These are phyloP conservation scores for Anticlea derivata DNA, from an alignment of 2,888 invertebrate species.

Conservation along the genomic window DNA sequence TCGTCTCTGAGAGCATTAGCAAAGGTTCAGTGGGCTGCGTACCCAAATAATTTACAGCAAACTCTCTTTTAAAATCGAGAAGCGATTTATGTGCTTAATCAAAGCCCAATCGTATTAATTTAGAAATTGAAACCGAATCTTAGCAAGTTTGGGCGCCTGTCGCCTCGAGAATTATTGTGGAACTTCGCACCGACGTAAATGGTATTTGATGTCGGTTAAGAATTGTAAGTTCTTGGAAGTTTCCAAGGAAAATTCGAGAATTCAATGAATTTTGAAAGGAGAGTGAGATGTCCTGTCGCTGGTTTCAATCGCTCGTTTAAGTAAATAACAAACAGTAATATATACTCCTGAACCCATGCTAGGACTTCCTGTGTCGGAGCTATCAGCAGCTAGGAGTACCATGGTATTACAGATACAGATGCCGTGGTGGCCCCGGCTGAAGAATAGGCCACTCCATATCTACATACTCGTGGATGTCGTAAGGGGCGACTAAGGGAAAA, in stretches of 20 bases:
- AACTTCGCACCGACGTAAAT: conserved; percentile 21
- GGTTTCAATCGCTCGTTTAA: no score
- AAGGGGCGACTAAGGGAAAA: no score
- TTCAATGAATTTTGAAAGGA: conserved; percentile 4
- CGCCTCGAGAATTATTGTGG: conserved; percentile 19
- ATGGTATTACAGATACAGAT: no score
- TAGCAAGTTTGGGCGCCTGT: conserved; percentile 42
- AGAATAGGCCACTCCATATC: no score
- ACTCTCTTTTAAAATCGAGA: conserved; percentile 8
- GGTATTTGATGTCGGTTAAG: conserved; percentile 13
- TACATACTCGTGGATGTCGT: no score
- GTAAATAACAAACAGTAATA: no score
- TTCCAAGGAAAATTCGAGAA: neutral
- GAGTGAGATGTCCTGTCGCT: neutral
- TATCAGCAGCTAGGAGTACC: no score
- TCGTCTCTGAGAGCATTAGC: no score
- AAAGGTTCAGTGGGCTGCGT: neutral
- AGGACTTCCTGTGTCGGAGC: no score
- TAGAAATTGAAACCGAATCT: conserved; percentile 44
- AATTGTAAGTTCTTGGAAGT: conserved; percentile 12
- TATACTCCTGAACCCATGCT: no score
- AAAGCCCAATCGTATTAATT: conserved; percentile 65
- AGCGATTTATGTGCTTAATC: conserved; percentile 66
- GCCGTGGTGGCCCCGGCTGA: no score
- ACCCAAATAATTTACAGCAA: neutral